Evolutionary conservation across 2,797 vertebrate species (phyloP).

Genomic region (Botia kubotai): DNA sequence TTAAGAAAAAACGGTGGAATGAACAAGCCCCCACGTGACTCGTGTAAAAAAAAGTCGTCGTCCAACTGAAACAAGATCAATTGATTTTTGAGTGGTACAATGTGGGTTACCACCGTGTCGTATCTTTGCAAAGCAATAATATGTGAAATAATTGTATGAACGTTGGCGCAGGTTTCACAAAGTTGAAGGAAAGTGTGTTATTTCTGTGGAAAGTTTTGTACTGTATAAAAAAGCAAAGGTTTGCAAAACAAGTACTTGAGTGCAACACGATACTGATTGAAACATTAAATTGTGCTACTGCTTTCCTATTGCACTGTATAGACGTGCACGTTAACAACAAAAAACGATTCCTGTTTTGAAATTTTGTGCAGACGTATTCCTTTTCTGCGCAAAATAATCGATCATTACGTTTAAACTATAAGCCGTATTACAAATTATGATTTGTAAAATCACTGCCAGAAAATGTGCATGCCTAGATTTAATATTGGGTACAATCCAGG

Average conservation of each 20-base stretch:
- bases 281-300: not conserved
- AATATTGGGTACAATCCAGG: not conserved
- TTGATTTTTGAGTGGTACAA: constrained; percentile 1
- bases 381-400: too few species aligned
- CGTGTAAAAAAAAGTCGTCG: constrained; percentile 26
- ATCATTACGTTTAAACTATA: not conserved
- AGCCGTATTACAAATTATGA: not conserved
- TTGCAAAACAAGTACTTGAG: not conserved
- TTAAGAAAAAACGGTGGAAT: constrained; percentile 39
- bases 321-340: too few species aligned
- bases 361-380: too few species aligned
- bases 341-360: too few species aligned
- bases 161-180: not conserved
- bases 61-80: not conserved
- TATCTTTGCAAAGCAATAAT: not conserved
- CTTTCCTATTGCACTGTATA: not conserved
- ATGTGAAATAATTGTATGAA: not conserved
- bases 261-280: not conserved
- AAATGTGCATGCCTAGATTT: not conserved
- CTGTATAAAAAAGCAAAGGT: not conserved
- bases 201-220: not conserved
- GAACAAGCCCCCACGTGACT: constrained; percentile 42
- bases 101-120: not conserved
- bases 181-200: not conserved
- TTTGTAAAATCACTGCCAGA: too few species aligned